phyloP scores from a whole-genome alignment of 2,797 vertebrate species.

The Babyrousa celebensis region DNA sequence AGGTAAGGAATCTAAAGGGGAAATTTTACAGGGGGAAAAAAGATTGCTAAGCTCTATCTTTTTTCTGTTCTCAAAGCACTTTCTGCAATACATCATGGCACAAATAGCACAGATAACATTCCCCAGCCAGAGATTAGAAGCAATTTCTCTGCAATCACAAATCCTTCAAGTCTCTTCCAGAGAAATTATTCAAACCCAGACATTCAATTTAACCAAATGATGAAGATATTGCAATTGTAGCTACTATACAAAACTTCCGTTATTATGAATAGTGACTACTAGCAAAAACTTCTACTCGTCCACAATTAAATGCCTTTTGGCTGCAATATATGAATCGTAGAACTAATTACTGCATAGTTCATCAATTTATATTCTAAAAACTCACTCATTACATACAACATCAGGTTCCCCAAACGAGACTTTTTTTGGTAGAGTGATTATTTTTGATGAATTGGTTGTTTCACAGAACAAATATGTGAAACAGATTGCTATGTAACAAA shows the following conservation, averaged over 20 bases:
- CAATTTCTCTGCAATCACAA: neutral
- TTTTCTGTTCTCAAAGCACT: neutral
- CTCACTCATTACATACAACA: neutral
- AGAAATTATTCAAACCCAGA: neutral
- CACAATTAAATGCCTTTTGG: neutral
- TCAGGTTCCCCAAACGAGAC: neutral
- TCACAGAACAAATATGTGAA: neutral
- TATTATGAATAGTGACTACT: neutral
- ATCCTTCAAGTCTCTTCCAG: neutral
- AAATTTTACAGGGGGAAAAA: neutral
- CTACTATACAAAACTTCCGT: neutral
- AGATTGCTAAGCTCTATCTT: neutral
- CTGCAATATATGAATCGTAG: neutral
- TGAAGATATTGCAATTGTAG: neutral
- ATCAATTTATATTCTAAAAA: neutral
- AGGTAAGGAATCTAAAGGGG: neutral
- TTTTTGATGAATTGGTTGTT: neutral
- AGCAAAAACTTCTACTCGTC: neutral
- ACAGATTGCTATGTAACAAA: neutral
- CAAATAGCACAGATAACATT: neutral
- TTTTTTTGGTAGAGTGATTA: neutral
- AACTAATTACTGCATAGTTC: neutral
- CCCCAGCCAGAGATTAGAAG: neutral
- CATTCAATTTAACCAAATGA: neutral
- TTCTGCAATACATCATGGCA: neutral